phyloP scores from a whole-genome alignment of 2,888 invertebrate species.

The Laothoe populi region DNA sequence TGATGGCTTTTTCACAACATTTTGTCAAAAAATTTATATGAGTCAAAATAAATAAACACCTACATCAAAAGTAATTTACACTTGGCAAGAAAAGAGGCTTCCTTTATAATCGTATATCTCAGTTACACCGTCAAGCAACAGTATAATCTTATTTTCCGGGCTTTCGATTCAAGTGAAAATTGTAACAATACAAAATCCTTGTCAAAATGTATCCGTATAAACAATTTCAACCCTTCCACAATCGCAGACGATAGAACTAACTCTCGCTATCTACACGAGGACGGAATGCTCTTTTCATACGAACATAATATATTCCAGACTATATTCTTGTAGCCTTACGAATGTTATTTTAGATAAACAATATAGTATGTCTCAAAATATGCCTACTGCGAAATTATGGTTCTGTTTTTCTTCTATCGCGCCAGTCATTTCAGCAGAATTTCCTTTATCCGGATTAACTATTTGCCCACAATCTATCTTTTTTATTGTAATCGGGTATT shows the following conservation, averaged over 20 bases:
- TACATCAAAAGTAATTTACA: constrained; percentile 13
- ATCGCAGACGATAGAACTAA: constrained; percentile 32
- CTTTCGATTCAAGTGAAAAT: constrained; percentile 28
- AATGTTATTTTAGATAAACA: constrained; percentile 50
- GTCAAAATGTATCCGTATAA: constrained; percentile 28
- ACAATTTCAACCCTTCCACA: constrained; percentile 42
- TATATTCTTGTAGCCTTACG: constrained; percentile 45
- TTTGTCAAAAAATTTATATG: constrained; percentile 31
- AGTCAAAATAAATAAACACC: constrained; percentile 16
- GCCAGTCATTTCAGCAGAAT: constrained; percentile 39
- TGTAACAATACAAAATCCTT: constrained; percentile 26
- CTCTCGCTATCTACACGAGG: constrained; percentile 38
- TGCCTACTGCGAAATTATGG: constrained; percentile 58
- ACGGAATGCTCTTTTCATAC: constrained; percentile 43
- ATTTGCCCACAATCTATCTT: constrained; percentile 5
- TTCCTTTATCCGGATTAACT: constrained; percentile 40
- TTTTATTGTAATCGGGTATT: constrained; percentile 15
- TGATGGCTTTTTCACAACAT: too few relatives aligned
- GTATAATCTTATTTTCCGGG: constrained; percentile 25
- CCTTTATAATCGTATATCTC: constrained; percentile 12
- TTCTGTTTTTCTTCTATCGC: constrained; percentile 61
- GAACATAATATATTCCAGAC: constrained; percentile 36
- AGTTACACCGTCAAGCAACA: constrained; percentile 9
- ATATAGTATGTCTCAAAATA: constrained; percentile 44
- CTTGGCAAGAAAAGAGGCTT: constrained; percentile 4